A percentile compares a stretch with the other conserved stretches of the same genome.
These are phyloP conservation scores for Neodiprion pinetum DNA, from an alignment of 1,140 invertebrate genomes.

Conservation along the genomic window DNA sequence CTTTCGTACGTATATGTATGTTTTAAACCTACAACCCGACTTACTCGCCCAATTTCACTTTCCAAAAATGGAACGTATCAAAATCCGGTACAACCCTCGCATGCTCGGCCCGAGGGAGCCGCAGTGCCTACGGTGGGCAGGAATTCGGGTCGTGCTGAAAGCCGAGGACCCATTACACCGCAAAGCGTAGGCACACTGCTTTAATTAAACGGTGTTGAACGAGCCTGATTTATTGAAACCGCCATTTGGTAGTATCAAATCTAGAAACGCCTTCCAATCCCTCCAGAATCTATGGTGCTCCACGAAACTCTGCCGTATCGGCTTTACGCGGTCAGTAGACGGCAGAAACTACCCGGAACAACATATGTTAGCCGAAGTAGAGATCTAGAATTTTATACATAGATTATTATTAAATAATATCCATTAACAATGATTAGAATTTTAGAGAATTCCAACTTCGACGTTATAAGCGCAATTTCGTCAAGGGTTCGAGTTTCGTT, in stretches of 20 bases:
- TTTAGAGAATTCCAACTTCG: too few species aligned
- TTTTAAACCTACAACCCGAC: too few species aligned
- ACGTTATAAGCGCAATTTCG: too few species aligned
- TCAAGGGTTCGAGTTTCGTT: too few species aligned
- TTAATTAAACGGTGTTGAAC: slow-evolving; percentile 15
- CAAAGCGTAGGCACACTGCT: slow-evolving; percentile 8
- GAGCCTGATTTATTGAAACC: slow-evolving; percentile 11
- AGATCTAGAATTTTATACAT: too few species aligned
- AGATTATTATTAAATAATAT: too few species aligned
- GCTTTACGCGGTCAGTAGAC: too few species aligned
- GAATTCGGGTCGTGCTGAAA: background rate
- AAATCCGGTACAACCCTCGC: background rate
- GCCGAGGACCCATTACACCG: slow-evolving; percentile 7
- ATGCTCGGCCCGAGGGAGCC: background rate
- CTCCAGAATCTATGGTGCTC: background rate
- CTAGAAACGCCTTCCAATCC: slow-evolving; percentile 2
- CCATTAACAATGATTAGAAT: too few species aligned
- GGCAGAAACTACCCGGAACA: too few species aligned
- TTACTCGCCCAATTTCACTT: too few species aligned
- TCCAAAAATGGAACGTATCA: background rate
- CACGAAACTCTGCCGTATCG: background rate
- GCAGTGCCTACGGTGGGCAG: background rate
- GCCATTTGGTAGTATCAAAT: background rate
- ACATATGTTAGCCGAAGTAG: too few species aligned
- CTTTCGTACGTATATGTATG: too few species aligned